Base-by-base conservation (phyloP, 2,888 invertebrate genomes). In the Athetis lepigone region DNA sequence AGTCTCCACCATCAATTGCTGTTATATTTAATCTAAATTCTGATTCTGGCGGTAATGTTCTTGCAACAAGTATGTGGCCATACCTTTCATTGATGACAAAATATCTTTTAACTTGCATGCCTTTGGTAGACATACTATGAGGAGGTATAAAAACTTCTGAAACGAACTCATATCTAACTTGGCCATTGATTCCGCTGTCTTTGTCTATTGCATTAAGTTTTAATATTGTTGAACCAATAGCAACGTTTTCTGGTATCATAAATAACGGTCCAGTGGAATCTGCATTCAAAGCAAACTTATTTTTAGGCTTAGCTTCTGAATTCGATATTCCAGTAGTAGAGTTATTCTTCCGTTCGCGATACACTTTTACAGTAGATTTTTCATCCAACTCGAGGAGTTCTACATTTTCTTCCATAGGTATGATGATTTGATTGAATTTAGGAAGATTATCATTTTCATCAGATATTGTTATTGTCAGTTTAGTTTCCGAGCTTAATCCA, bases 391-490 rank as follows among this genome's bases (percentile, higher is more conserved):
- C 97, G 2, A 96, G 84, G 29, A 97, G 95, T 63, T 96, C 96
- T 21, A 97, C 92, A 8, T 96, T 96, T 75, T 97, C 96, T 58
- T 97, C 96, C 52, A 96, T 95, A 4, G 97, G 96, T 37, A 98
- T 96, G 0, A 96, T 95, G 77, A 98, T 96, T 83, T 97, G 96
- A 58, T 96, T 96, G 79, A 97, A 97, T 52, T 94, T 93, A 0
- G 98, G 98, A 13, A 96, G 85, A 86, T 98, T 98, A 85, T 98
- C 98, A 83, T 98, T 98, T 83, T 97, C 97, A 85, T 98, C 98
- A 4, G 96, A 95, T 23, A 98, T 91, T 0, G 92, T 95, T 45
- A 98, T 96, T 0, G 95, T 96, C 8, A 98, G 86, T 80, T 96
- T 96, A 0, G 97, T 97, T 87, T 97, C 97, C 1, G 97, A 97